Conservation (phyloP, 2,888 invertebrate genomes). For the Ectemnius lituratus region DNA sequence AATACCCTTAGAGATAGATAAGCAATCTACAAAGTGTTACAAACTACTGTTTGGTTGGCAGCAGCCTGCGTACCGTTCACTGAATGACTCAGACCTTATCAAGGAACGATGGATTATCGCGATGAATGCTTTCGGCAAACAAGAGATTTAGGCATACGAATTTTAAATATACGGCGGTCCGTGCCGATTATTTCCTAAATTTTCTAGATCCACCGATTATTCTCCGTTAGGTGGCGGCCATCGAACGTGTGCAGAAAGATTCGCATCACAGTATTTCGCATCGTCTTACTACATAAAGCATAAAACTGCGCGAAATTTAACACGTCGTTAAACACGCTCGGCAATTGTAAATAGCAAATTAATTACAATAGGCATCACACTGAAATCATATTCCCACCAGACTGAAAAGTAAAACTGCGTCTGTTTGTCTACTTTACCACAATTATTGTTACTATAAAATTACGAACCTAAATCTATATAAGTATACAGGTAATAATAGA, state of each 20-base stretch:
- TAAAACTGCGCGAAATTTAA: slow-evolving; percentile 28
- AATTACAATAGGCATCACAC: too few relatives aligned
- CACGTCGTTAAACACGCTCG: too few relatives aligned
- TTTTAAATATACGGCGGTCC: not conserved
- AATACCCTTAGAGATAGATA: slow-evolving; percentile 12
- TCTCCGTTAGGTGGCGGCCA: slow-evolving; percentile 20
- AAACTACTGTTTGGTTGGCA: too few relatives aligned
- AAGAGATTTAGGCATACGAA: not conserved
- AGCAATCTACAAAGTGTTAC: not conserved
- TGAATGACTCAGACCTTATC: too few relatives aligned
- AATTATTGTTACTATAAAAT: too few relatives aligned
- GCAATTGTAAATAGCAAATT: too few relatives aligned
- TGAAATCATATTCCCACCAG: too few relatives aligned
- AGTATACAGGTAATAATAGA: too few relatives aligned
- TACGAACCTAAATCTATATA: too few relatives aligned
- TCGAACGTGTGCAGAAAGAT: slow-evolving; percentile 11
- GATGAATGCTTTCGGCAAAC: not conserved
- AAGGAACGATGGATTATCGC: not conserved
- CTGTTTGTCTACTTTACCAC: too few relatives aligned
- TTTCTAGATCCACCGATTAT: slow-evolving; percentile 6
- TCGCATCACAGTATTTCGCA: slow-evolving; percentile 21
- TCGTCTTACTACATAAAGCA: slow-evolving; percentile 11
- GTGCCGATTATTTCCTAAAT: not conserved
- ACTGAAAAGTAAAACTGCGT: too few relatives aligned
- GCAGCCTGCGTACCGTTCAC: too few relatives aligned